These are phyloP conservation scores for Tretioscincus oriximinensis DNA, from an alignment of 2,113 vertebrate species.

Conservation along the genomic window DNA sequence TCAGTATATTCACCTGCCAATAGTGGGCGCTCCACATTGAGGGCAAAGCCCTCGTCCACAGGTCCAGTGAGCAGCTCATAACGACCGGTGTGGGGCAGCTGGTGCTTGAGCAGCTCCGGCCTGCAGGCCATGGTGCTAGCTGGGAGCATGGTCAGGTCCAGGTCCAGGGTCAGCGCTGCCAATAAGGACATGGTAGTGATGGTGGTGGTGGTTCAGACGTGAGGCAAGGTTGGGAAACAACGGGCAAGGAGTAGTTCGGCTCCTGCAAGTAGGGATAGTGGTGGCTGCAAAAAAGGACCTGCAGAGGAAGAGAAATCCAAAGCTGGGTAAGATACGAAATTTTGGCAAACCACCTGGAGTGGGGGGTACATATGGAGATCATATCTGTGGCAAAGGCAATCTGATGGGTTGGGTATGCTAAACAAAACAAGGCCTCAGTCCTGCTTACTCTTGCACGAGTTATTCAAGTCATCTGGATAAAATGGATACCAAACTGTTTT, in stretches of 20 bases:
- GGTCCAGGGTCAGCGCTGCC: slow-evolving; percentile 43
- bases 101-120: slow-evolving; percentile 55
- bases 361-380: too few species aligned
- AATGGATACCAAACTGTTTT: too few species aligned
- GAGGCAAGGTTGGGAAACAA: not conserved
- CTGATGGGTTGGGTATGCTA: not conserved
- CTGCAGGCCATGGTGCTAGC: slow-evolving; percentile 48
- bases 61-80: slow-evolving; percentile 35
- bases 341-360: not conserved
- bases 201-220: not conserved
- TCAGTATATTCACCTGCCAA: slow-evolving; percentile 27
- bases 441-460: not conserved
- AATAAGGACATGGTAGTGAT: slow-evolving; percentile 38
- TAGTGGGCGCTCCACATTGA: slow-evolving; percentile 26
- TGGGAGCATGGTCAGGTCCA: slow-evolving; percentile 47
- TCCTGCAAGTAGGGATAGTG: slow-evolving; percentile 11
- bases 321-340: not conserved
- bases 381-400: too few species aligned
- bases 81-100: slow-evolving; percentile 39
- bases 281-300: slow-evolving; percentile 25
- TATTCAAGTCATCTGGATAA: not conserved
- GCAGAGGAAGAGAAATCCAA: not conserved
- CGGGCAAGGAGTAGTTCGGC: slow-evolving; percentile 11
- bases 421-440: not conserved
- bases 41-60: slow-evolving; percentile 37